Evolutionary conservation across 2,888 invertebrate genomes (phyloP), one percentile per base, ranked within the genome.

Genomic region (Theristus sp.): DNA sequence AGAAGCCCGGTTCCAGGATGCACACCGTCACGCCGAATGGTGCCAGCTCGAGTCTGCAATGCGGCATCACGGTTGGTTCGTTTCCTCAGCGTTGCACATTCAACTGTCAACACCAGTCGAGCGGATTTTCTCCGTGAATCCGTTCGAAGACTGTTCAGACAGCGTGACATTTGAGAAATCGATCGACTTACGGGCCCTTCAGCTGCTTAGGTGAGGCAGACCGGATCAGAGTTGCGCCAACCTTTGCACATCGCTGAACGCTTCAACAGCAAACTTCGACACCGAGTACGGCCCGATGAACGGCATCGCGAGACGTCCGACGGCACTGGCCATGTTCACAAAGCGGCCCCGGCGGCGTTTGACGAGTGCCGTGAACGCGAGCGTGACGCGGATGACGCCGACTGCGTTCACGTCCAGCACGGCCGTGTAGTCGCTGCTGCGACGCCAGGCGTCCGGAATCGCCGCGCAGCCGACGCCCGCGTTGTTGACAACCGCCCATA

Each of bases 401-500:
- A 85, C 72, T n/a, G 89, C 75, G 78, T 94, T 94, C 10, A 90
- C 84, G n/a, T 76, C 72, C 22, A 72, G 65, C 22, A 74, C 84
- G 69, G 82, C 80, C 71, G 82, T 81, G 72, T 84, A 82, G 68
- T 86, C 85, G 55, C 84, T 82, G 71, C 86, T 79, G 0, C 87
- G 84, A 72, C 84, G 84, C 87, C 91, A 90, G 74, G 91, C 91
- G 70, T 85, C 87, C 74, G 89, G 88, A 0, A 89, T 91, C 69
- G 88, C 84, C 52, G 84, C 83, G 6, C 66, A 66, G 84, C 89
- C 87, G 1, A 89, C 80, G 0, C 88, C 93, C 0, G 90, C 89
- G 74, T 93, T 87, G 77, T 91, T 89, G 53, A 90, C 84, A 61
- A 91, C 79, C 58, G 86, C 87, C 90, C 90, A 91, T 54, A 91